Conservation (phyloP, 2,888 invertebrate species). For the Parapristionchus giblindavisi region DNA sequence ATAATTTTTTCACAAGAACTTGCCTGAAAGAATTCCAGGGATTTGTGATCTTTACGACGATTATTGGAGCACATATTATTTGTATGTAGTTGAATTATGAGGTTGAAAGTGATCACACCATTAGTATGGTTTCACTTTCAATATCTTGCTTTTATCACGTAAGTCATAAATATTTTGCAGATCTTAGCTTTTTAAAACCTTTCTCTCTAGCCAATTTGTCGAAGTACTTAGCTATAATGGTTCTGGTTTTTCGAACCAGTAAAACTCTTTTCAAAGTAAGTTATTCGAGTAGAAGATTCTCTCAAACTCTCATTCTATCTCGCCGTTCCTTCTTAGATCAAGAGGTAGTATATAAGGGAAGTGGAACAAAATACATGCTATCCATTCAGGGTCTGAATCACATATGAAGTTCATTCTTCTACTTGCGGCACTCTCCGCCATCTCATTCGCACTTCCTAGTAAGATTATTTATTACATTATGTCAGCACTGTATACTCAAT, state of each 20-base stretch:
- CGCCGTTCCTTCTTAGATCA: background rate
- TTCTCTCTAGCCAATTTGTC: background rate
- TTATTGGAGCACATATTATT: too few species aligned
- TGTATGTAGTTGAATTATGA: too few species aligned
- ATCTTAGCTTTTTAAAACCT: conserved; percentile 30
- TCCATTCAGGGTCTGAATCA: background rate
- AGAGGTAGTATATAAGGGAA: conserved; percentile 1
- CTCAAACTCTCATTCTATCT: background rate
- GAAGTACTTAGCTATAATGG: too few species aligned
- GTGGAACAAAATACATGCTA: background rate
- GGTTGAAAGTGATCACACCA: too few species aligned
- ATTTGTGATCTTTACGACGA: too few species aligned
- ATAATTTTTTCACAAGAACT: too few species aligned
- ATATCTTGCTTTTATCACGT: too few species aligned
- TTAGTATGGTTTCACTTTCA: too few species aligned
- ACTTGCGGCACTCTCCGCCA: background rate
- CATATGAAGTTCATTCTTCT: conserved; percentile 4
- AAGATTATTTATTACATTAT: background rate
- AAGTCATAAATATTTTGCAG: too few species aligned
- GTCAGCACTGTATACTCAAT: background rate
- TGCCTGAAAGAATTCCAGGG: too few species aligned
- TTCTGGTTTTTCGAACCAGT: conserved; percentile 17
- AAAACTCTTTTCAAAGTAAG: conserved; percentile 15
- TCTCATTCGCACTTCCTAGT: conserved; percentile 4
- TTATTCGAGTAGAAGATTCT: background rate